A percentile compares a stretch with the other conserved stretches of the same genome.
phyloP scores from a whole-genome alignment of 2,797 vertebrate genomes.

The Triplophysa yarkandensis region DNA sequence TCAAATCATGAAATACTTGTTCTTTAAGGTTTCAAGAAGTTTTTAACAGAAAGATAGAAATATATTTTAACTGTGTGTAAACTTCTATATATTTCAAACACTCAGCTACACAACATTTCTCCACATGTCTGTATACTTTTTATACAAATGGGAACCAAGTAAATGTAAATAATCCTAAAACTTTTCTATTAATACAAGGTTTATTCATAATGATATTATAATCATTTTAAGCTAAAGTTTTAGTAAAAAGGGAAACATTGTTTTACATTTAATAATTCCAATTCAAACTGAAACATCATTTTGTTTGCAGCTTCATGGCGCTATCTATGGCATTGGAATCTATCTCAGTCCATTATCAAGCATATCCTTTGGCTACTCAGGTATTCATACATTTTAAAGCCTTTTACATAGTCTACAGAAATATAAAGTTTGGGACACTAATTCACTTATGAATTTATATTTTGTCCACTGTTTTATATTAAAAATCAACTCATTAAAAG shows the following conservation, averaged over 20 bases:
- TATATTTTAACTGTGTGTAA: neutral
- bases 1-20: too few species aligned
- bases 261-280: neutral
- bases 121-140: neutral
- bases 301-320: slow-evolving; percentile 83
- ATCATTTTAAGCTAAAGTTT: neutral
- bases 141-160: neutral
- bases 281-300: slow-evolving; percentile 6
- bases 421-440: too few species aligned
- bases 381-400: slow-evolving; percentile 60
- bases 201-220: neutral
- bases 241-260: neutral
- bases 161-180: neutral
- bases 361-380: slow-evolving; percentile 95
- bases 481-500: too few species aligned
- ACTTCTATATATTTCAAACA: neutral
- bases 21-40: too few species aligned
- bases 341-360: slow-evolving; percentile 92
- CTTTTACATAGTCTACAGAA: too few species aligned
- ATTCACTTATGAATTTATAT: too few species aligned
- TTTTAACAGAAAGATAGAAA: too few species aligned
- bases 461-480: too few species aligned
- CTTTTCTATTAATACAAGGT: neutral
- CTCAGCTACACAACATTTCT: neutral
- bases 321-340: slow-evolving; percentile 90